A percentile compares a stretch with the other conserved stretches of the same genome.
phyloP scores from a whole-genome alignment of 1,140 invertebrate genomes.

The Ephestia elutella region DNA sequence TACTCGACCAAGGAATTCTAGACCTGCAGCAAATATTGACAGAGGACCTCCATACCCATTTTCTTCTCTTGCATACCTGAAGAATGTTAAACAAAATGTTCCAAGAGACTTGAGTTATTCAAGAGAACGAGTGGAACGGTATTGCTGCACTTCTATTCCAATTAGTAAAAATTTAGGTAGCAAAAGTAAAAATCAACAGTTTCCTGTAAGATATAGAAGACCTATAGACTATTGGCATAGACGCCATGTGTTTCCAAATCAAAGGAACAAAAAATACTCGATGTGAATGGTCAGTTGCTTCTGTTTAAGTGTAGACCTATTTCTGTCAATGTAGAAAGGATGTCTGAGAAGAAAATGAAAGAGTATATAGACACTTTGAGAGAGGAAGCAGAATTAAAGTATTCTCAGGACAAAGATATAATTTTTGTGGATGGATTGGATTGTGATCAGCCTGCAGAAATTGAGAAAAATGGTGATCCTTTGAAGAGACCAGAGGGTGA shows the following conservation, averaged over 20 bases:
- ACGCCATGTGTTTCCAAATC: conserved; percentile 53
- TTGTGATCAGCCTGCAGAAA: conserved; percentile 34
- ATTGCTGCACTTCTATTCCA: conserved; percentile 48
- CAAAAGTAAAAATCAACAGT: conserved; percentile 59
- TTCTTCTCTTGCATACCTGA: conserved; percentile 64
- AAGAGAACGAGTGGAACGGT: conserved; percentile 63
- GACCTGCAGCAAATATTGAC: conserved; percentile 52
- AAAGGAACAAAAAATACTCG: conserved; percentile 63
- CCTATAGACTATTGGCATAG: conserved; percentile 69
- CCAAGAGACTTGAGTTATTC: conserved; percentile 51
- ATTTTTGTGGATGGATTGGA: conserved; percentile 58
- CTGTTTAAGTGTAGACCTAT: conserved; percentile 61
- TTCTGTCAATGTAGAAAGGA: conserved; percentile 47
- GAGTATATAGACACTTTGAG: conserved; percentile 53
- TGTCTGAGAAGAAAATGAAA: conserved; percentile 49
- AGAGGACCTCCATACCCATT: conserved; percentile 67
- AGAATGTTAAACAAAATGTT: conserved; percentile 49
- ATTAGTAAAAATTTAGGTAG: conserved; percentile 55
- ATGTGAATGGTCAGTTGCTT: conserved; percentile 62
- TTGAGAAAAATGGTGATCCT: conserved; percentile 48
- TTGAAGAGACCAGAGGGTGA: conserved; percentile 48
- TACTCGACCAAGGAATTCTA: conserved; percentile 35
- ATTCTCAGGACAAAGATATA: conserved; percentile 50
- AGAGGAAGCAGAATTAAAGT: conserved; percentile 33
- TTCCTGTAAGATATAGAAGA: conserved; percentile 59